Conservation (phyloP, 2,888 invertebrate species). For the Tuta absoluta region DNA sequence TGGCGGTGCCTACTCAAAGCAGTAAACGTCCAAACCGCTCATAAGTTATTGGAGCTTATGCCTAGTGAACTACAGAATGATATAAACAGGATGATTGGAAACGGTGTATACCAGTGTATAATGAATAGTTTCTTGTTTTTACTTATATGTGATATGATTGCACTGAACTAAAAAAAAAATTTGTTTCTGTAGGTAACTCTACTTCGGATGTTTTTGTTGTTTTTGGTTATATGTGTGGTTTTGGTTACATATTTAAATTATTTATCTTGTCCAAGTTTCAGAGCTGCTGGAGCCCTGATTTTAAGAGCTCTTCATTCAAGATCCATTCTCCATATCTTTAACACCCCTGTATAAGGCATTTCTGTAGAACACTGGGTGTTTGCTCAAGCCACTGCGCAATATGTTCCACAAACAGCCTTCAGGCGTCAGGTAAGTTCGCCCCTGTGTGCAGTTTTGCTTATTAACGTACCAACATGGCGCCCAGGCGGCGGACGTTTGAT, state of each 20-base stretch:
- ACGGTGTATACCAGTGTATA: neutral
- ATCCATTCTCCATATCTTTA: neutral
- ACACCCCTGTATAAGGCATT: neutral
- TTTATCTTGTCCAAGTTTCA: too few species aligned
- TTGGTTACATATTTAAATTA: too few species aligned
- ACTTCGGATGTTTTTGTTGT: too few species aligned
- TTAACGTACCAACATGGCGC: conserved; percentile 76
- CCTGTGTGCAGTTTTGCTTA: conserved; percentile 79
- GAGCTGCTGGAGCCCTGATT: too few species aligned
- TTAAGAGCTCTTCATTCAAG: too few species aligned
- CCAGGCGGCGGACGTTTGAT: conserved; percentile 63
- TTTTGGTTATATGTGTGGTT: too few species aligned
- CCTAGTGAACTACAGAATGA: conserved; percentile 5
- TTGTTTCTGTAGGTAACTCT: too few species aligned
- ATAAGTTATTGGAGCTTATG: conserved; percentile 55
- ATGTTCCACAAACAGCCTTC: conserved; percentile 70
- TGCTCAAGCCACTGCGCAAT: conserved; percentile 61
- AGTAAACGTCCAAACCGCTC: conserved; percentile 50
- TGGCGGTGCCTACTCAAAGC: conserved; percentile 32
- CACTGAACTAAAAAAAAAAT: too few species aligned
- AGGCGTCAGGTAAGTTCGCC: conserved; percentile 70
- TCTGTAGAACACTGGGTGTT: conserved; percentile 48
- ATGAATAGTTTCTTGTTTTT: too few species aligned
- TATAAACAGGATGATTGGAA: neutral
- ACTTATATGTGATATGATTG: too few species aligned